Base-by-base conservation (phyloP, 2,888 invertebrate genomes). In the Asteroscopus sphinx region DNA sequence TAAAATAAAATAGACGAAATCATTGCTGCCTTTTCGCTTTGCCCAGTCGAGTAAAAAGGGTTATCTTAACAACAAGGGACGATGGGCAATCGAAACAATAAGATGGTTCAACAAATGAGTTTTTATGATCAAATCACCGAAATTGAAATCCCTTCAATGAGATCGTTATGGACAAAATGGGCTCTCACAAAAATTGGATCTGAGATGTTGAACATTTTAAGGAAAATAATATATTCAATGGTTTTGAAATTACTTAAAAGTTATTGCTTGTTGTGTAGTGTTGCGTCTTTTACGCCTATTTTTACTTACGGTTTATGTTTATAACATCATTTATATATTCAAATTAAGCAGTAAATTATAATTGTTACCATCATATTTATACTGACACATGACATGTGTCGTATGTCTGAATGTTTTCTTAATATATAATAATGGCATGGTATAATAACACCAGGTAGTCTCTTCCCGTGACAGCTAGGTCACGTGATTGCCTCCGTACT, bases 21-120 rank as follows among this genome's bases (percentile, higher is more conserved):
- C 13, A 68, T 36, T 36, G 7, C 26, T n/a, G 16, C 37, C 37
- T 37, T 25, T 42, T 16, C n/a, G 13, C 16, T 1, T 28, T 39
- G 7, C 13, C 37, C 30, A 40, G 35, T 40, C 12, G 9, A 44
- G 33, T 40, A 33, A 54, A 64, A 68, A 64, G 55, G 46, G 30
- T 28, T 63, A 26, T 44, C 30, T 53, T 48, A 12, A 48, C 41
- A 47, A 33, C 51, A 62, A 44, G 6, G 17, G 26, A 45, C 55
- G 33, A 39, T 33, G 30, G 36, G 15, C 46, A 17, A 37, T 63
- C 5, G 33, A 62, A 53, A 51, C 68, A 53, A 47, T 62, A 46
- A 63, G 37, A 63, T 44, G 69, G 63, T 68, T 44, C 13, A 55
- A 49, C 41, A 56, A 66, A 69, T 69, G 37, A 69, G 48, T 30